Evolutionary conservation across 2,888 invertebrate genomes (phyloP).

Genomic region (Unio pictorum): DNA sequence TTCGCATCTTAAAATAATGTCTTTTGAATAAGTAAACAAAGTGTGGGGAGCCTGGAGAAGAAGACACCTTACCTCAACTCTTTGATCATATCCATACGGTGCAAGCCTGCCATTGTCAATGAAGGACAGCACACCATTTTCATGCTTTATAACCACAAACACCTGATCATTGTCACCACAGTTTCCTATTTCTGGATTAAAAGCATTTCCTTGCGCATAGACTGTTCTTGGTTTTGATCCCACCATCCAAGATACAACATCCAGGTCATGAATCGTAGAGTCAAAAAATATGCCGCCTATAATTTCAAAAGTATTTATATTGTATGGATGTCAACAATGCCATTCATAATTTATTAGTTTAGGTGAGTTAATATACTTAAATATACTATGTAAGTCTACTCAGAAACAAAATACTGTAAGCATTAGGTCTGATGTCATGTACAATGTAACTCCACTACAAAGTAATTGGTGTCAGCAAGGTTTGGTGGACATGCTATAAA

Average conservation of each 20-base stretch:
- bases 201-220: constrained; percentile 74
- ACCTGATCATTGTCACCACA: constrained; percentile 80
- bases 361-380: too few relatives aligned
- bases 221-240: constrained; percentile 79
- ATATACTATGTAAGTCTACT: too few relatives aligned
- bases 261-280: constrained; percentile 81
- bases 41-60: not conserved
- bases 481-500: too few relatives aligned
- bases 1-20: not conserved
- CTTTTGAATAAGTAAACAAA: not conserved
- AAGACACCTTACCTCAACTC: constrained; percentile 74
- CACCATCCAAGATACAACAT: constrained; percentile 78
- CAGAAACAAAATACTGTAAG: too few relatives aligned
- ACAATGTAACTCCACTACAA: too few relatives aligned
- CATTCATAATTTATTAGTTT: too few relatives aligned
- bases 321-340: too few relatives aligned
- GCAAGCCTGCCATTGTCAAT: constrained; percentile 79
- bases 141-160: constrained; percentile 76
- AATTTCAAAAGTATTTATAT: not conserved
- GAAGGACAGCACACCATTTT: constrained; percentile 78
- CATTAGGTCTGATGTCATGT: too few relatives aligned
- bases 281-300: constrained; percentile 80
- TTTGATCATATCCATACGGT: constrained; percentile 80
- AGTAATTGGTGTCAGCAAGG: too few relatives aligned
- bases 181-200: constrained; percentile 77